Evolutionary conservation across 2,888 invertebrate species (phyloP).

Genomic region (Sepioteuthis lessoniana): DNA sequence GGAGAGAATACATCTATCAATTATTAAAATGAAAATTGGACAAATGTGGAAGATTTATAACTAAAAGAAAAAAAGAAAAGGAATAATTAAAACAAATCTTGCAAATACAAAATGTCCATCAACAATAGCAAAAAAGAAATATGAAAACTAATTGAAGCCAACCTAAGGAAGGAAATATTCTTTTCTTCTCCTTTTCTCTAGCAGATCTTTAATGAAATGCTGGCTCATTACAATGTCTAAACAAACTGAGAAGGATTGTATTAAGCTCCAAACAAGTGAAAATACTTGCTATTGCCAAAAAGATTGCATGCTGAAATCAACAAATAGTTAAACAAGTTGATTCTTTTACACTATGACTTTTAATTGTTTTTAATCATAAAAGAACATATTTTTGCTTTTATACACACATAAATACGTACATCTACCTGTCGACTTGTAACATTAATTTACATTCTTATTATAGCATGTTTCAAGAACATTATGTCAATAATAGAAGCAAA

Average conservation of each 20-base stretch:
- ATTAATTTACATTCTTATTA: no score
- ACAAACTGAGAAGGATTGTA: not conserved
- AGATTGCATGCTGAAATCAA: not conserved
- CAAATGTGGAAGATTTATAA: constrained; percentile 33
- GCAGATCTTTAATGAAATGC: constrained; percentile 1
- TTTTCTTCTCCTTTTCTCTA: not conserved
- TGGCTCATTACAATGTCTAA: not conserved
- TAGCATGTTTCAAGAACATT: no score
- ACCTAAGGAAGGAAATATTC: not conserved
- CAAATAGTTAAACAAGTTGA: not conserved
- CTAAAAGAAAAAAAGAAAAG: not conserved
- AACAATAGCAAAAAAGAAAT: not conserved
- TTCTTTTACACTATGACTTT: not conserved
- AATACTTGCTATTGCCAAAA: not conserved
- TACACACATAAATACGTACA: no score
- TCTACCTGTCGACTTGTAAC: no score
- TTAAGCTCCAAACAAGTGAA: not conserved
- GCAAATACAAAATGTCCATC: not conserved
- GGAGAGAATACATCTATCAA: constrained; percentile 6
- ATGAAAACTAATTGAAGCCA: constrained; percentile 25
- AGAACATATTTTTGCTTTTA: not conserved
- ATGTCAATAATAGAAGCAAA: no score
- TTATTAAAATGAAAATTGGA: constrained; percentile 12
- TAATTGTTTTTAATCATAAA: not conserved
- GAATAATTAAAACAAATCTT: not conserved